These are phyloP conservation scores for Epicampocera succincta DNA, from an alignment of 2,888 invertebrate species.

Conservation along the genomic window DNA sequence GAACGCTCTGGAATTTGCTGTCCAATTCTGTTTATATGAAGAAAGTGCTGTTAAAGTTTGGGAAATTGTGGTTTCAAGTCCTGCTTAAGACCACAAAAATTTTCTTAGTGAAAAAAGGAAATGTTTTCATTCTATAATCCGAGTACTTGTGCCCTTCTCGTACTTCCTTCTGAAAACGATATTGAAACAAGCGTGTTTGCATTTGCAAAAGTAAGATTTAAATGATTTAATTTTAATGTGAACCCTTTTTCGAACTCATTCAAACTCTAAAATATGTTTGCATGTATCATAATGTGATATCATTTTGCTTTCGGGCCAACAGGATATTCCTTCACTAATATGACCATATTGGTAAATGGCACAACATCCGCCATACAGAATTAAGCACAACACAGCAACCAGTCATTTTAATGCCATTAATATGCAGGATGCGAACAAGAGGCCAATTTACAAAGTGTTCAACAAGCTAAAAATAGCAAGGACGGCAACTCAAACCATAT, in stretches of 20 bases:
- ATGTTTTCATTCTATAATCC: no score
- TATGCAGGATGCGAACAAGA: conserved; percentile 62
- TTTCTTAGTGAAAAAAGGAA: no score
- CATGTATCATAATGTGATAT: conserved; percentile 8
- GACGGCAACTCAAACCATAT: not conserved
- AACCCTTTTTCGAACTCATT: not conserved
- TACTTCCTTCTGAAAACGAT: no score
- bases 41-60: no score
- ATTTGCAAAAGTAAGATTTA: no score
- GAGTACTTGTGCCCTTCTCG: no score
- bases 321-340: conserved; percentile 59
- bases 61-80: no score
- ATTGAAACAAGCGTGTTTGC: no score
- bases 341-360: conserved; percentile 56
- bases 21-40: no score
- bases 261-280: not conserved
- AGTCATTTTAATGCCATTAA: conserved; percentile 51
- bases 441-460: conserved; percentile 56
- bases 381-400: conserved; percentile 17
- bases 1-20: no score
- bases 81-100: no score
- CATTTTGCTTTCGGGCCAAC: conserved; percentile 47
- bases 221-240: not conserved
- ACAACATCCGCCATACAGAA: conserved; percentile 56
- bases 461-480: conserved; percentile 49